Evolutionary conservation across 1,140 invertebrate species (phyloP), one percentile per base, ranked within the genome.

Genomic region (Drosophila kepulauana): DNA sequence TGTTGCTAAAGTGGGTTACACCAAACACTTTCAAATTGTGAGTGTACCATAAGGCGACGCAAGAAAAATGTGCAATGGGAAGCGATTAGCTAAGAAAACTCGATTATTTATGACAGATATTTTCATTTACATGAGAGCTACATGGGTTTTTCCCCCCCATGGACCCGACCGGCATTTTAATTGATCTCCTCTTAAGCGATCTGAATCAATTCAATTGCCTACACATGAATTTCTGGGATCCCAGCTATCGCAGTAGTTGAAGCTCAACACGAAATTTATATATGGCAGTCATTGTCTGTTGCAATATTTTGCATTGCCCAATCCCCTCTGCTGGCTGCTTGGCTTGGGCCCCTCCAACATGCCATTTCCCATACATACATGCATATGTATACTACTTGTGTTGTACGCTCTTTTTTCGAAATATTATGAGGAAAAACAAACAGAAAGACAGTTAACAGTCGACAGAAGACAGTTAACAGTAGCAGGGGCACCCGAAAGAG

Each of bases 241-340:
- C 8, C 52, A 38, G 33, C 41, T 57, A n/a, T n/a, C 30, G 13
- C 33, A 11, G 30, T 49, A 33, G n/a, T 30, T 45, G 58, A 28
- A 56, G 25, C 49, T 52, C 35, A 69, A 38, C 52, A 15, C 13
- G 20, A 56, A 58, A 15, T 56, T 61, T 72, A 65, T 68, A 62
- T 75, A 81, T 75, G 70, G 61, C 62, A 67, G 74, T 80, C 73
- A 71, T 64, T 74, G 68, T 64, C 78, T 86, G 79, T 79, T 86
- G 82, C 82, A 86, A 86, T 87, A 79, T 86, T 87, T 86, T 82
- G 75, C 79, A 82, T 86, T 86, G 79, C 82, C 58, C 80, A 87
- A 86, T 80, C 59, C 48, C 66, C 48, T 61, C 73, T 46, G 35
- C 45, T 61, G 6, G 41, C 41, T 46, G 56, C 49, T 33, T 51